Evolutionary conservation across 2,797 vertebrate genomes (phyloP).

Genomic region (Rhinatrema bivittatum): DNA sequence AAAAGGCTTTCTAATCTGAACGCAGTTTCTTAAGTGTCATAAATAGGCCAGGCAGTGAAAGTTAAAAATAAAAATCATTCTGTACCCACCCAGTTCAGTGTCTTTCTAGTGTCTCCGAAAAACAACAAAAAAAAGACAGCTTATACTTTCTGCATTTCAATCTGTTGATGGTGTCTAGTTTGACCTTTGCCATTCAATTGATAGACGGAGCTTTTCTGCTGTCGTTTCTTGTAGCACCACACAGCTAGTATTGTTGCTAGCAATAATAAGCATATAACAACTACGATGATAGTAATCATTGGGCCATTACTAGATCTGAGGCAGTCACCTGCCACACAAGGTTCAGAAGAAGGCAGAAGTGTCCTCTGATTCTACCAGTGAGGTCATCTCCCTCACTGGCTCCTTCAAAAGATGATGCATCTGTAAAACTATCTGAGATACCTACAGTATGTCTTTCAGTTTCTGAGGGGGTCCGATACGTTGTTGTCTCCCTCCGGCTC

Average conservation of each 20-base stretch:
- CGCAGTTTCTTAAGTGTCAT: background rate
- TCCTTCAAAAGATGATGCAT: slow-evolving; percentile 28
- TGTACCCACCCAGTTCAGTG: slow-evolving; percentile 1
- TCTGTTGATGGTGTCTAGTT: slow-evolving; percentile 75
- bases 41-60: background rate
- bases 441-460: slow-evolving; percentile 13
- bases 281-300: slow-evolving; percentile 71
- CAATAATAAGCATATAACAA: slow-evolving; percentile 62
- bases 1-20: background rate
- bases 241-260: slow-evolving; percentile 54
- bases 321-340: slow-evolving; percentile 62
- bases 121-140: background rate
- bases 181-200: slow-evolving; percentile 83
- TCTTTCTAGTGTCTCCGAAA: background rate
- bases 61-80: slow-evolving; percentile 9
- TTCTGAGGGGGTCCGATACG: slow-evolving; percentile 19
- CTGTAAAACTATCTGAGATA: slow-evolving; percentile 24
- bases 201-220: slow-evolving; percentile 86
- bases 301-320: slow-evolving; percentile 55
- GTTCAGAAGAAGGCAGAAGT: slow-evolving; percentile 44
- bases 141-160: slow-evolving; percentile 95
- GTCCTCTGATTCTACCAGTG: slow-evolving; percentile 56
- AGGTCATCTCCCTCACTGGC: slow-evolving; percentile 50
- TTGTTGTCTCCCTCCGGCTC: slow-evolving; percentile 18
- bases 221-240: slow-evolving; percentile 80